Conservation (phyloP, 2,113 vertebrate genomes). For the human region DNA sequence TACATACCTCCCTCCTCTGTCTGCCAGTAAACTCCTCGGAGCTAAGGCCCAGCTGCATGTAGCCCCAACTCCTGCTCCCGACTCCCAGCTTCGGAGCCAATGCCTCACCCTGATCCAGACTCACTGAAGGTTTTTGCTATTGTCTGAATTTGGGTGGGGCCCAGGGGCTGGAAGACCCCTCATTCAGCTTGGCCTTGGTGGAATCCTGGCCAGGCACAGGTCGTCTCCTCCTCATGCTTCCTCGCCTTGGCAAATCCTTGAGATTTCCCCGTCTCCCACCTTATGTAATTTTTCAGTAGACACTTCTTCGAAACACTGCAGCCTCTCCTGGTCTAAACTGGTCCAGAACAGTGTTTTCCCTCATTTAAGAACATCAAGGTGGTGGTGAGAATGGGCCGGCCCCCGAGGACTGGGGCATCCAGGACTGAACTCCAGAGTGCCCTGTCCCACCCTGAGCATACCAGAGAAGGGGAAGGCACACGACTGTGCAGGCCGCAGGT, state of each 20-base stretch:
- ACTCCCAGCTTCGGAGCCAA: too few species aligned
- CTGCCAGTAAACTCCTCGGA: not conserved
- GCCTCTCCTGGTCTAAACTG: not conserved
- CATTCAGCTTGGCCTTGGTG: not conserved
- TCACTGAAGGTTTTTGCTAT: not conserved
- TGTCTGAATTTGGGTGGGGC: not conserved
- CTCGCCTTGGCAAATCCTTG: not conserved
- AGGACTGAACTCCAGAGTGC: too few species aligned
- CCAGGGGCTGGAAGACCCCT: not conserved
- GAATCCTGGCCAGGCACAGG: not conserved
- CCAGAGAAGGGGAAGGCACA: not conserved
- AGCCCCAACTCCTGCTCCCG: rapidly evolving
- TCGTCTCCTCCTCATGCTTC: not conserved
- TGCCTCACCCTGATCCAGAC: not conserved
- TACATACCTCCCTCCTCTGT: not conserved
- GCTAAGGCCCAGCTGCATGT: too few species aligned
- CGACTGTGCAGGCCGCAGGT: rapidly evolving
- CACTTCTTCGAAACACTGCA: not conserved
- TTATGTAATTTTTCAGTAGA: not conserved
- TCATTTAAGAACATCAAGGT: not conserved
- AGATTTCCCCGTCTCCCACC: not conserved
- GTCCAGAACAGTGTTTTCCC: not conserved
- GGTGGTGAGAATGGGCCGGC: not conserved
- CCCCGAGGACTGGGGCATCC: rapidly evolving
- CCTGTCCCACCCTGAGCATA: rapidly evolving